Evolutionary conservation across 2,113 vertebrate genomes (phyloP), one percentile per base, ranked within the genome.

Genomic region (Notarius lentiginosus): DNA sequence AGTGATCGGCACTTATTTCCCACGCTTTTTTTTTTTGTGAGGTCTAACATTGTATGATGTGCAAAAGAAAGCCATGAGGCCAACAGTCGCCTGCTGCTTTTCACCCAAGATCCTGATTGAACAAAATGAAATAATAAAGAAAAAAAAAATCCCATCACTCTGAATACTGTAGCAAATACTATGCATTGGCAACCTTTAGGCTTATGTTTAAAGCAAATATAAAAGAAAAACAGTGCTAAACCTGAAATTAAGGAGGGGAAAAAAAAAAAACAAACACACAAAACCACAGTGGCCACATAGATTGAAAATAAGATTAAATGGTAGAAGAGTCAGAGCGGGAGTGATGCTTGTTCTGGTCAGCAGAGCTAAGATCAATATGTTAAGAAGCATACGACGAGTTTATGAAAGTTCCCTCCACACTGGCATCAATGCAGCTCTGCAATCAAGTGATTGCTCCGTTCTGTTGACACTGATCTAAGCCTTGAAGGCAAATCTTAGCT

Each of bases 221-320:
- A 86, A 73, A 41, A 68, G 5, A 24, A 77, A 77, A 53, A 47
- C 47, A 87, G 61, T 66, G 79, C 79, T 86, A 75, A 85, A 27
- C 63, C 17, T 79, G 5, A 89, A 83, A 89, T 68, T 58, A 73
- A 84, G 86, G 63, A 34, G 24, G 6, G n/a, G n/a, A n/a, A n/a
- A n/a, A n/a, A n/a, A n/a, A 5, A 65, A 58, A n/a, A 81, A 61
- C 70, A 72, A 63, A 11, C 20, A 20, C 22, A 22, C 30, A 79
- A 51, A 53, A 83, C 84, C 15, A 89, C 18, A 85, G 89, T 91
- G 92, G 93, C 91, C 90, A 90, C 83, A 91, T 41, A 87, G 41
- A 22, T 86, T 73, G 88, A 89, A 90, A 84, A 88, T 82, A 90
- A 85, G 86, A 82, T 82, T n/a, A 58, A 41, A 86, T 84, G 80